These are phyloP conservation scores for Cantharis lateralis DNA, from an alignment of 2,888 invertebrate species.

Conservation along the genomic window DNA sequence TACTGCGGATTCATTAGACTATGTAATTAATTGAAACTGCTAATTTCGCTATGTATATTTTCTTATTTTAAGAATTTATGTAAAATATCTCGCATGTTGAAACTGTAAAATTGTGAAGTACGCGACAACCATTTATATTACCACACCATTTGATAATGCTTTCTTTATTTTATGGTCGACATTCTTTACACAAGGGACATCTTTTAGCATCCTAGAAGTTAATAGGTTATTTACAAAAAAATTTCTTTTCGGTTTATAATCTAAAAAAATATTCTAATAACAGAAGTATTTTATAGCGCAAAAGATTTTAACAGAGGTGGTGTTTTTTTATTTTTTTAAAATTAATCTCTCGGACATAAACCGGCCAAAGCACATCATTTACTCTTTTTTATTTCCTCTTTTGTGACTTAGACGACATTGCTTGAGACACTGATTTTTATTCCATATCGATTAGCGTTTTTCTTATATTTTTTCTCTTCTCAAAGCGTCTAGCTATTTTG, in stretches of 20 bases:
- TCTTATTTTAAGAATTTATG: neutral
- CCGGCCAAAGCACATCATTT: neutral
- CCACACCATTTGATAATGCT: neutral
- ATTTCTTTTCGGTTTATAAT: neutral
- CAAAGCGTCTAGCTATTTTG: neutral
- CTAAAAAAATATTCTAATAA: neutral
- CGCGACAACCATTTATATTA: neutral
- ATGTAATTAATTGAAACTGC: slow-evolving; percentile 24
- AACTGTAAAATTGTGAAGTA: neutral
- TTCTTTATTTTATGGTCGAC: neutral
- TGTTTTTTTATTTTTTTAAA: neutral
- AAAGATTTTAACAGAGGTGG: neutral
- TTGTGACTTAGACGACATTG: neutral
- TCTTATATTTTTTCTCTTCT: neutral
- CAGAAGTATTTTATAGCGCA: neutral
- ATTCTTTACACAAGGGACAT: neutral
- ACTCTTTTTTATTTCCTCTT: neutral
- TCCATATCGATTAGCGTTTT: neutral
- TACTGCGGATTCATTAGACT: slow-evolving; percentile 22
- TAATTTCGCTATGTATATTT: slow-evolving; percentile 10
- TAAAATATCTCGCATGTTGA: neutral
- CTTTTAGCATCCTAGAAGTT: neutral
- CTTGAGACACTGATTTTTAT: neutral
- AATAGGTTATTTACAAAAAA: neutral
- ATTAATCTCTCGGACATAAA: neutral